phyloP scores from a whole-genome alignment of 2,888 invertebrate species.

The Callosobruchus maculatus region DNA sequence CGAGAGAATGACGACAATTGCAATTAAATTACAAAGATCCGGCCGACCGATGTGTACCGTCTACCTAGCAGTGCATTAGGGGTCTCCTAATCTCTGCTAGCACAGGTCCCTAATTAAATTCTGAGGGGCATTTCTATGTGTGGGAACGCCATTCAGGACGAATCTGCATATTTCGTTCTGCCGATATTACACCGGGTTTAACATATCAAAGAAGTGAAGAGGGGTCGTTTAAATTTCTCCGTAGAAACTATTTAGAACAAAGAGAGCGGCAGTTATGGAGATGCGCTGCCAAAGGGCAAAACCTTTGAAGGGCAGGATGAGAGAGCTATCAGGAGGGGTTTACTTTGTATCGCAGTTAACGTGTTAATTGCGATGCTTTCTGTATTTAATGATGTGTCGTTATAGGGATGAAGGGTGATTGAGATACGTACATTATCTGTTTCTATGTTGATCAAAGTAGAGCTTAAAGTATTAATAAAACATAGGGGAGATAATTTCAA shows the following conservation, averaged over 20 bases:
- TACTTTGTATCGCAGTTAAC: neutral
- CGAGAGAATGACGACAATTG: neutral
- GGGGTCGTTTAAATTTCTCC: neutral
- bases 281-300: neutral
- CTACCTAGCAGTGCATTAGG: neutral
- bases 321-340: neutral
- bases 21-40: neutral
- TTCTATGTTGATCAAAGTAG: no score
- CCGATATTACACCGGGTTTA: neutral
- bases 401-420: neutral
- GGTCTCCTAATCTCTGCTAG: slow-evolving; percentile 17
- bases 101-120: slow-evolving; percentile 5
- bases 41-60: neutral
- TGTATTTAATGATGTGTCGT: neutral
- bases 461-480: no score
- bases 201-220: slow-evolving; percentile 2
- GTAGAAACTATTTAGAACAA: neutral
- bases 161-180: neutral
- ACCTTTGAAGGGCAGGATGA: neutral
- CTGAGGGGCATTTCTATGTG: slow-evolving; percentile 1
- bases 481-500: no score
- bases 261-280: neutral
- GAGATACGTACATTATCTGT: neutral
- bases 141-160: neutral
- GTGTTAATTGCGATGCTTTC: neutral